Percentiles rank a stretch among this genome's conserved stretches.
Evolutionary conservation across 1,140 invertebrate species (phyloP).

Genomic region (Pantala flavescens): DNA sequence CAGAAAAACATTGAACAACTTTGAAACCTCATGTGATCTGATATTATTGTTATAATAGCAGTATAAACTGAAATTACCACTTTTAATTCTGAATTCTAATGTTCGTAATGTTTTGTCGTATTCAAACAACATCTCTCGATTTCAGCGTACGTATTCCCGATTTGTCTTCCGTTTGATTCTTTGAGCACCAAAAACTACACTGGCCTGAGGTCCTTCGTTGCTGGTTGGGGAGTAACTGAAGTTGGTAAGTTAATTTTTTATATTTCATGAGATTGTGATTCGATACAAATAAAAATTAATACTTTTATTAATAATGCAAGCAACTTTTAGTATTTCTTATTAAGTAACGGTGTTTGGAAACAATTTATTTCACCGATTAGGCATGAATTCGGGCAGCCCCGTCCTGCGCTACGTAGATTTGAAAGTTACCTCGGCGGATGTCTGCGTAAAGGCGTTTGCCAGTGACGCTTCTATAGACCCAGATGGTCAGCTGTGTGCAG

Average conservation of each 20-base stretch:
- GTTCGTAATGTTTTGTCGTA: no score
- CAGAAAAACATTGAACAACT: no score
- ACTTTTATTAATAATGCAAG: no score
- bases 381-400: not conserved
- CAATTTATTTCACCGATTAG: no score
- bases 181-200: slow-evolving; percentile 15
- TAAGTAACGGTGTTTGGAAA: no score
- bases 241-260: slow-evolving; percentile 20
- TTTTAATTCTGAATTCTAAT: no score
- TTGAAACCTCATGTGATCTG: no score
- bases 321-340: no score
- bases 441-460: not conserved
- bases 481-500: slow-evolving; percentile 29
- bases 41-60: no score
- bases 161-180: slow-evolving; percentile 21
- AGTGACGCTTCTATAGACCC: slow-evolving; percentile 2
- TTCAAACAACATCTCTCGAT: not conserved
- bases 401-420: slow-evolving; percentile 15
- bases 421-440: not conserved
- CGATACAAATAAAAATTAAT: no score
- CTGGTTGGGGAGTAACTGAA: slow-evolving; percentile 25
- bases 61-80: no score
- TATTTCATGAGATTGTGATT: no score
- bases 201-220: slow-evolving; percentile 16
- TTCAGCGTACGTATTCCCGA: slow-evolving; percentile 21